Percentiles rank a stretch among this genome's conserved stretches.
These are phyloP conservation scores for Caenorhabditis briggsae DNA, from an alignment of 1,140 invertebrate species.

Conservation along the genomic window DNA sequence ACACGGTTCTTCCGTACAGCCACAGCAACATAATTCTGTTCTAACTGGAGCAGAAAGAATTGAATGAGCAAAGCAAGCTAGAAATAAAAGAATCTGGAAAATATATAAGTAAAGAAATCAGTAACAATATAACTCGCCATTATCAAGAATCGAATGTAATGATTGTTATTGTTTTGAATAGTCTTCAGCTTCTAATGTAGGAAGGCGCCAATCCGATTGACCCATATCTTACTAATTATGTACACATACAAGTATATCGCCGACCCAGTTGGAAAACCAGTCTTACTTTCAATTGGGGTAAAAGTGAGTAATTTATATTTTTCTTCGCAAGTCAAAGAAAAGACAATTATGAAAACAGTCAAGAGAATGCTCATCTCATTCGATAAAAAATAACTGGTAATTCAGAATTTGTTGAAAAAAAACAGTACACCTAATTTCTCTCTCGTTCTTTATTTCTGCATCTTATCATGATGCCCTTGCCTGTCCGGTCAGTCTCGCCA, in stretches of 20 bases:
- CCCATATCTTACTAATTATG: conserved; percentile 35
- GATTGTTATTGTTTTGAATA: conserved; percentile 18
- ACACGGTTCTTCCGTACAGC: conserved; percentile 55
- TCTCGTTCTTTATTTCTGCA: background rate
- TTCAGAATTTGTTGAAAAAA: no score
- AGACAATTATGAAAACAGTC: background rate
- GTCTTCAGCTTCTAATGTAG: background rate
- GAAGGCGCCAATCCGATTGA: conserved; percentile 9
- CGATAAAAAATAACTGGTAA: no score
- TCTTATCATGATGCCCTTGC: conserved; percentile 49
- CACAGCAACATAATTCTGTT: conserved; percentile 52
- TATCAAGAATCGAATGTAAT: background rate
- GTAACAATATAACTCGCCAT: background rate
- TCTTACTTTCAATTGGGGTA: background rate
- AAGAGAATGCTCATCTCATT: background rate
- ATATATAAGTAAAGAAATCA: background rate
- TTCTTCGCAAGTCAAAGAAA: background rate
- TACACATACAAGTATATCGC: conserved; percentile 44
- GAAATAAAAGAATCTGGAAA: background rate
- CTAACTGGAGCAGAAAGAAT: conserved; percentile 20
- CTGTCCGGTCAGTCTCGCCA: background rate
- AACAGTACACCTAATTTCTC: background rate
- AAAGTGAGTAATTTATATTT: conserved; percentile 23
- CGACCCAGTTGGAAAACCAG: conserved; percentile 37
- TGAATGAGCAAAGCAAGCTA: background rate